Evolutionary conservation across 2,113 vertebrate genomes (phyloP).

Genomic region (Athene noctua): DNA sequence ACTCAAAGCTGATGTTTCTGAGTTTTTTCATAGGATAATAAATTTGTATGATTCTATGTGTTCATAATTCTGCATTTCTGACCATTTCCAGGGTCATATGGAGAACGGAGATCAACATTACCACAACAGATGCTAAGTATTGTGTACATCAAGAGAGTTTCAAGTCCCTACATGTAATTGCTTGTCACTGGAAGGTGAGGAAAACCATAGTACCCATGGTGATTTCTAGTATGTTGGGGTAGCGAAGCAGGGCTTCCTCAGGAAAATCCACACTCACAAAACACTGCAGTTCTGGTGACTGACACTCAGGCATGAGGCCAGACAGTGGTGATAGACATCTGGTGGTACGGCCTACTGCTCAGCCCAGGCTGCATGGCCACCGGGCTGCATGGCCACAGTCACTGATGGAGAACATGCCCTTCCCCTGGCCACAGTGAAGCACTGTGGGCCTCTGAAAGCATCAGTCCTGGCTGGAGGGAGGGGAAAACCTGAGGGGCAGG

Average conservation of each 20-base stretch:
- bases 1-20: not conserved
- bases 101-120: not conserved
- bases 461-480: not conserved
- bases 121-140: not conserved
- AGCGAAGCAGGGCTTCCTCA: not conserved
- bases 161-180: not conserved
- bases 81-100: accelerated
- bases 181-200: not conserved
- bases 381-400: accelerated
- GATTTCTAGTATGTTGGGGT: not conserved
- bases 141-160: not conserved
- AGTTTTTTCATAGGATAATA: not conserved
- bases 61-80: not conserved
- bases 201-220: accelerated
- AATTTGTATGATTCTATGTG: not conserved
- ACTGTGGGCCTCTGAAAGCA: not conserved
- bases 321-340: not conserved
- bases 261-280: not conserved
- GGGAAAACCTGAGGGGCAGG: not conserved
- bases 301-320: not conserved
- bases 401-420: not conserved
- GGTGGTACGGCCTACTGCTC: not conserved
- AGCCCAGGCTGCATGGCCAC: not conserved
- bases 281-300: not conserved
- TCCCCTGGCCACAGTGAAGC: not conserved